Evolutionary conservation across 1,140 invertebrate genomes (phyloP).

Genomic region (Venustaconcha ellipsiformis): DNA sequence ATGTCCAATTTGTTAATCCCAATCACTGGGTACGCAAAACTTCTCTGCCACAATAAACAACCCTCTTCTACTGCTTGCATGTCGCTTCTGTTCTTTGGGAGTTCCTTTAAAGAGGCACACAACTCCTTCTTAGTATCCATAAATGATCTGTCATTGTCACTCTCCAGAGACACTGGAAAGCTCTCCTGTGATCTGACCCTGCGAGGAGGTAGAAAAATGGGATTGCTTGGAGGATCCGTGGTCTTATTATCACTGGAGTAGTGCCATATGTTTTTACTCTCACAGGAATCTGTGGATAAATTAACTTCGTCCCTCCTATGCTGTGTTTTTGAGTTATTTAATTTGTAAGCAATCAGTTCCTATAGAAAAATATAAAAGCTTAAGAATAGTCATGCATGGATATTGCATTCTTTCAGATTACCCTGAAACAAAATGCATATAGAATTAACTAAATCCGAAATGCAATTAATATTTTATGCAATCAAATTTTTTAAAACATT

Average conservation of each 20-base stretch:
- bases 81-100: background rate
- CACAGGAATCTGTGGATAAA: too few species aligned
- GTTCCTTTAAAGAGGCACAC: background rate
- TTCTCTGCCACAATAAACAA: conserved; percentile 60
- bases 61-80: background rate
- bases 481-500: background rate
- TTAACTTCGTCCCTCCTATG: too few species aligned
- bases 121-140: conserved; percentile 14
- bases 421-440: background rate
- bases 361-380: conserved; percentile 51
- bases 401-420: background rate
- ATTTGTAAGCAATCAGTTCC: conserved; percentile 76
- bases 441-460: background rate
- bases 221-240: background rate
- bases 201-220: background rate
- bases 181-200: conserved; percentile 5
- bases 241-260: conserved; percentile 14
- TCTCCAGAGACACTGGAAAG: background rate
- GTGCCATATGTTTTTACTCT: conserved; percentile 9
- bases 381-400: background rate
- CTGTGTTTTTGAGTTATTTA: conserved; percentile 2
- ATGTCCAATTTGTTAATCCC: conserved; percentile 76
- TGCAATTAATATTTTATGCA: background rate
- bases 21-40: conserved; percentile 76
- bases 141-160: conserved; percentile 2